phyloP scores from a whole-genome alignment of 2,797 vertebrate genomes.

The Synaphobranchus kaupii region DNA sequence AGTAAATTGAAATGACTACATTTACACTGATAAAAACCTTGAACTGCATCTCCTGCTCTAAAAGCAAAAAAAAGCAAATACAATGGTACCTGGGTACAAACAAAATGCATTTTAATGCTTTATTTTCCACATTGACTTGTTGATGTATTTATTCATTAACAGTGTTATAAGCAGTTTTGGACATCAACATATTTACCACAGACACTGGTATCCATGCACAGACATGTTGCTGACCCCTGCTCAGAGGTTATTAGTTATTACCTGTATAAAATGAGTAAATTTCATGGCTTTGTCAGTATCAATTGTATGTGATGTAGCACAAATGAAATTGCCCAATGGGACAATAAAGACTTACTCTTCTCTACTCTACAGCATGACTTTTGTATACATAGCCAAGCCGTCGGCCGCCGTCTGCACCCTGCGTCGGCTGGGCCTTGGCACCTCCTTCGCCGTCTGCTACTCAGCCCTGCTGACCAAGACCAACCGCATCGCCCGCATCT shows the following conservation, averaged over 20 bases:
- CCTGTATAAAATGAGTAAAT: background rate
- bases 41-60: no score
- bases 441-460: constrained; percentile 95
- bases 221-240: no score
- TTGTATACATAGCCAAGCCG: constrained; percentile 94
- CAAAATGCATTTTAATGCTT: background rate
- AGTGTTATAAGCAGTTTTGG: background rate
- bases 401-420: constrained; percentile 87
- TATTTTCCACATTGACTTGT: background rate
- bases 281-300: background rate
- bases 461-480: constrained; percentile 97
- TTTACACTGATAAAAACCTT: no score
- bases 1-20: background rate
- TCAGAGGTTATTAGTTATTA: background rate
- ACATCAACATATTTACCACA: background rate
- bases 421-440: constrained; percentile 89
- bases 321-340: background rate
- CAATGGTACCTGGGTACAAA: no score
- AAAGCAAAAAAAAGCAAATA: no score
- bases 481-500: constrained; percentile 96
- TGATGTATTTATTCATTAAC: background rate
- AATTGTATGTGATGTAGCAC: background rate
- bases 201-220: background rate
- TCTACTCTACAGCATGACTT: constrained; percentile 81
- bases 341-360: background rate